Conservation (phyloP, 1,140 invertebrate genomes). For the Phortica variegata region DNA sequence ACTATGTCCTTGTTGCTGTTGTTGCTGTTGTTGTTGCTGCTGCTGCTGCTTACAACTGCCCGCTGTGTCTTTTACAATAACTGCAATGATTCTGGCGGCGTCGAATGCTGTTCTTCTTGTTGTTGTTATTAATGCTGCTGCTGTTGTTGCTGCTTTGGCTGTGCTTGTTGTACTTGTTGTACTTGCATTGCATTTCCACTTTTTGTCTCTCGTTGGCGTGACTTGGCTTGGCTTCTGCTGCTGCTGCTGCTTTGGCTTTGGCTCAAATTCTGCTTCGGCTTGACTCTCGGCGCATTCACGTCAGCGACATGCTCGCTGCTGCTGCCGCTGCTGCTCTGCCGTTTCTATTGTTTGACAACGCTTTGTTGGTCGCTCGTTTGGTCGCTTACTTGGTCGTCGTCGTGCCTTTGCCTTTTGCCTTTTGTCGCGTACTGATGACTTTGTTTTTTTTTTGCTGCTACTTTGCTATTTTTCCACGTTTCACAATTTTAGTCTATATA, state of each 20-base stretch:
- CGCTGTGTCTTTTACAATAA: conserved; percentile 14
- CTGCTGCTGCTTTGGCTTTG: conserved; percentile 33
- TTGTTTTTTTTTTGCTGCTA: background rate
- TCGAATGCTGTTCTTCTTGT: conserved; percentile 14
- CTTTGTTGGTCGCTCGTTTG: conserved; percentile 8
- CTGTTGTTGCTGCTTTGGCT: background rate
- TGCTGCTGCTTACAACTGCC: conserved; percentile 9
- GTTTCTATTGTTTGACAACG: conserved; percentile 3
- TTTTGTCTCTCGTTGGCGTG: too few relatives aligned
- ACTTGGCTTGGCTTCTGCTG: background rate
- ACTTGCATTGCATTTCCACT: too few relatives aligned
- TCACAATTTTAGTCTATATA: background rate
- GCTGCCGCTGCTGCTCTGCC: background rate
- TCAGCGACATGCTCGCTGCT: background rate
- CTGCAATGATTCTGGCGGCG: too few relatives aligned
- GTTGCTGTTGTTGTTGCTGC: conserved; percentile 9
- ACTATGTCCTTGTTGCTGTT: background rate
- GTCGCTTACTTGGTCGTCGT: background rate
- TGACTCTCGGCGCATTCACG: background rate
- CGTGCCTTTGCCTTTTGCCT: conserved; percentile 1
- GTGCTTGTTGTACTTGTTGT: too few relatives aligned
- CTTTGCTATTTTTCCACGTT: conserved; percentile 1
- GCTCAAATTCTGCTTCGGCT: conserved; percentile 17
- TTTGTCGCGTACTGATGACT: too few relatives aligned
- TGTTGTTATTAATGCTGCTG: conserved; percentile 16